Evolutionary conservation across 92 coral and sea anemone species (phyloP), one percentile per base, ranked within the genome.

Genomic region (Actinostola sp.): DNA sequence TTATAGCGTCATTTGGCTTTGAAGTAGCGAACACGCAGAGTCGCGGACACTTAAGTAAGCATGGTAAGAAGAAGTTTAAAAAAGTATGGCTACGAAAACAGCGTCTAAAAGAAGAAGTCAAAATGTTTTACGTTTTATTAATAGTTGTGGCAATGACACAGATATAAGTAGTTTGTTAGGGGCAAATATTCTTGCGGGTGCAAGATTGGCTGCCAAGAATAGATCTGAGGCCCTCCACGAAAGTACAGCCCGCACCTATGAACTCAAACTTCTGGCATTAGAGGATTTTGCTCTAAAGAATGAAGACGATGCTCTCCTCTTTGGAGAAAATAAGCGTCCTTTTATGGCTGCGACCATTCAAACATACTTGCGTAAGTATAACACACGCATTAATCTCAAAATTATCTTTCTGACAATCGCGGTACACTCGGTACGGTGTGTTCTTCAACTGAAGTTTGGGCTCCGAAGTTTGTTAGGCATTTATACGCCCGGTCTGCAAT

Each of bases 151-250:
- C 27, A n/a, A 24, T 25, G 66, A 53, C 8, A 19, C 6, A 15
- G 72, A 62, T 14, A 28, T 75, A 11, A 63, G 50, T 8, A 1
- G 16, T 14, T 24, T 49, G 17, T 38, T 71, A 0, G 66, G 31
- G 11, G 70, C 71, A 23, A 46, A 73, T 50, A 39, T 73, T 59
- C 56, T 59, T 11, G 79, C 79, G 7, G 71, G 79, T 15, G 75
- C 75, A 13, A 69, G 20, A 32, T 23, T 69, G 20, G 75, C 75
- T 13, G 75, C 75, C 23, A 60, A 73, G 46, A 73, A 73, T 16
- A 5, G 15, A 50, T 17, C 57, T 3, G 8, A 50, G n/a, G 57
- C 8, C 15, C 57, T 50, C 15, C 7, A 50, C 27, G 57, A 50
- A 16, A 50, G 15, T 5, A 50, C 57, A 3, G 21, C 57, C n/a